Evolutionary conservation across 2,113 vertebrate species (phyloP).

Genomic region (Centropristis striata): DNA sequence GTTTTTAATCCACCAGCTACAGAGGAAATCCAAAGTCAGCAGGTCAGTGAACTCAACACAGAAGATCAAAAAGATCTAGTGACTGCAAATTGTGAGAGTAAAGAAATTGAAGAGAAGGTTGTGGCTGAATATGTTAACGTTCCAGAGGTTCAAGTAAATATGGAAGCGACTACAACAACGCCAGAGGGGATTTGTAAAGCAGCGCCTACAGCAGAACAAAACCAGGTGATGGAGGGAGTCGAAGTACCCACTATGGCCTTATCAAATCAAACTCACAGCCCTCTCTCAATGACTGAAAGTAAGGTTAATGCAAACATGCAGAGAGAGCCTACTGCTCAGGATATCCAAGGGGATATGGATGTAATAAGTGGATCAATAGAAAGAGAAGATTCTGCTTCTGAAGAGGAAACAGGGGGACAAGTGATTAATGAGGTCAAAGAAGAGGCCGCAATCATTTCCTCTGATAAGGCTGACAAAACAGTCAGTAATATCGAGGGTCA

Average conservation of each 20-base stretch:
- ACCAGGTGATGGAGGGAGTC: conserved; percentile 13
- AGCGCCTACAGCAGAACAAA: conserved; percentile 35
- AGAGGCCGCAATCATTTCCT: conserved; percentile 10
- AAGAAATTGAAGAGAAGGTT: neutral
- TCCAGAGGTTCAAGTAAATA: conserved; percentile 22
- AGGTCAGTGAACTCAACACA: conserved; percentile 15
- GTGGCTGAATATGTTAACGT: conserved; percentile 10
- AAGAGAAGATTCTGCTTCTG: conserved; percentile 14
- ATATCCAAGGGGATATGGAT: conserved; percentile 27
- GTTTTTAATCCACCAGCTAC: neutral
- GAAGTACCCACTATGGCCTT: neutral
- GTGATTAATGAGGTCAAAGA: conserved; percentile 46
- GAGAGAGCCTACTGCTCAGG: conserved; percentile 6
- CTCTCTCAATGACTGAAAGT: conserved; percentile 15
- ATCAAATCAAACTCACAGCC: conserved; percentile 21
- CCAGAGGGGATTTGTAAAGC: conserved; percentile 27
- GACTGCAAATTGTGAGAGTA: neutral
- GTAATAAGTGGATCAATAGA: conserved; percentile 46
- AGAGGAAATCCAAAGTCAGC: conserved; percentile 18
- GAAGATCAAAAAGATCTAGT: conserved; percentile 7
- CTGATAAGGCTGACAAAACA: conserved; percentile 17
- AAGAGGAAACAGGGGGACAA: conserved; percentile 20
- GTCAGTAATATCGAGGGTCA: conserved; percentile 33
- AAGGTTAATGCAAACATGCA: conserved; percentile 13
- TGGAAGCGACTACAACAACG: conserved; percentile 6